Percentiles rank a stretch among this genome's conserved stretches.
Evolutionary conservation across 2,797 vertebrate genomes (phyloP).

Genomic region (Cottoperca gobio): DNA sequence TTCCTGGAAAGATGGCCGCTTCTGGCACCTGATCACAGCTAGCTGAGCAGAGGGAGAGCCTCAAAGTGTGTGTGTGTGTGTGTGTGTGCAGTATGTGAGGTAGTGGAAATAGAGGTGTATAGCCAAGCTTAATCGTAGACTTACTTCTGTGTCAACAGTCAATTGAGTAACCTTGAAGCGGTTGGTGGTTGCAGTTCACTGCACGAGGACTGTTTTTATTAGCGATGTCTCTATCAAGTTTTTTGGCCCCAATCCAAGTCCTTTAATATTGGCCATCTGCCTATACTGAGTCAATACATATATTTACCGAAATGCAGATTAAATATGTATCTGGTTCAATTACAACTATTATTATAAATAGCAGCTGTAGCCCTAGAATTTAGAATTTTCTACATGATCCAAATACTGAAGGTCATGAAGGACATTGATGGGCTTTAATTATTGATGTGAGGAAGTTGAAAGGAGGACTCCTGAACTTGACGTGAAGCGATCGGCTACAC

Average conservation of each 20-base stretch:
- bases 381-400: not conserved
- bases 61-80: constrained; percentile 4
- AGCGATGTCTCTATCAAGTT: not conserved
- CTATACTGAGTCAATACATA: not conserved
- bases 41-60: constrained; percentile 15
- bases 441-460: not conserved
- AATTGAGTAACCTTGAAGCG: constrained; percentile 33
- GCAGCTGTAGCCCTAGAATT: no score
- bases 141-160: constrained; percentile 43
- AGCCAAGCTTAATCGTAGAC: constrained; percentile 11
- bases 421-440: not conserved
- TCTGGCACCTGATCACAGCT: constrained; percentile 67
- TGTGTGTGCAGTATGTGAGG: constrained; percentile 38
- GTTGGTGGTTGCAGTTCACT: constrained; percentile 12
- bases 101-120: constrained; percentile 15
- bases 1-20: constrained; percentile 72
- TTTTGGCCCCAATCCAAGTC: not conserved
- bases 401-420: not conserved
- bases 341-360: no score
- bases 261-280: not conserved
- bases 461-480: no score
- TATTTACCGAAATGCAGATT: not conserved
- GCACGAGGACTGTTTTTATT: not conserved
- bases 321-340: not conserved
- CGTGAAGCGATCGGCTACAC: not conserved